A percentile compares a stretch with the other conserved stretches of the same genome.
Evolutionary conservation across 2,888 invertebrate species (phyloP).

Genomic region (Eristalis tenax): DNA sequence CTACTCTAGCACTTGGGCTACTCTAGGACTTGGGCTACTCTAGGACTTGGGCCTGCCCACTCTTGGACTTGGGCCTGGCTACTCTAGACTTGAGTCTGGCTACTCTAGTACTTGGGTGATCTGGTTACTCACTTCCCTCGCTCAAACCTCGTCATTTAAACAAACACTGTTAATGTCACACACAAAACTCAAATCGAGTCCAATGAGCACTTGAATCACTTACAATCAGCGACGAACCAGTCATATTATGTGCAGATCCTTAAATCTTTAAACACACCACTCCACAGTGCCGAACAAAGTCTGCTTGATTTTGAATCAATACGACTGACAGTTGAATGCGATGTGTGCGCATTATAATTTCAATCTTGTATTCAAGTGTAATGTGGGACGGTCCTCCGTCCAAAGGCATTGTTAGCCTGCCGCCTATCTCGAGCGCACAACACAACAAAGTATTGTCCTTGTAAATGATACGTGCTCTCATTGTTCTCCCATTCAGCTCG

Average conservation of each 20-base stretch:
- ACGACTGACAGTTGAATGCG: conserved; percentile 14
- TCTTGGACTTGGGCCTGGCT: too few species aligned
- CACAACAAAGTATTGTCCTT: conserved; percentile 65
- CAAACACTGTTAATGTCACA: too few species aligned
- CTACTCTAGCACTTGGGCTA: too few species aligned
- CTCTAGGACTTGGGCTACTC: too few species aligned
- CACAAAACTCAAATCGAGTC: too few species aligned
- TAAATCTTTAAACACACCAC: not conserved
- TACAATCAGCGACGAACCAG: too few species aligned
- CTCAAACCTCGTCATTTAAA: too few species aligned
- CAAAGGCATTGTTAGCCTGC: conserved; percentile 43
- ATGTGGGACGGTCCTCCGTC: not conserved
- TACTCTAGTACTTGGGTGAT: too few species aligned
- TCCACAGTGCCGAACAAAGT: not conserved
- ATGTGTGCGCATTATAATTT: conserved; percentile 9
- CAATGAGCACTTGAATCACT: too few species aligned
- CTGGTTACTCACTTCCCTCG: too few species aligned
- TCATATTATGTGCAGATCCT: not conserved
- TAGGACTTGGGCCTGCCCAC: too few species aligned
- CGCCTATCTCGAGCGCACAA: not conserved
- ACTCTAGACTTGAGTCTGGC: too few species aligned
- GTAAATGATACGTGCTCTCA: conserved; percentile 71
- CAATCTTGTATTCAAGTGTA: conserved; percentile 14
- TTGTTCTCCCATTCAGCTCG: conserved; percentile 60
- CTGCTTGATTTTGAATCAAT: conserved; percentile 24